phyloP scores from a whole-genome alignment of 1,140 invertebrate genomes.

The Colletes latitarsis region DNA sequence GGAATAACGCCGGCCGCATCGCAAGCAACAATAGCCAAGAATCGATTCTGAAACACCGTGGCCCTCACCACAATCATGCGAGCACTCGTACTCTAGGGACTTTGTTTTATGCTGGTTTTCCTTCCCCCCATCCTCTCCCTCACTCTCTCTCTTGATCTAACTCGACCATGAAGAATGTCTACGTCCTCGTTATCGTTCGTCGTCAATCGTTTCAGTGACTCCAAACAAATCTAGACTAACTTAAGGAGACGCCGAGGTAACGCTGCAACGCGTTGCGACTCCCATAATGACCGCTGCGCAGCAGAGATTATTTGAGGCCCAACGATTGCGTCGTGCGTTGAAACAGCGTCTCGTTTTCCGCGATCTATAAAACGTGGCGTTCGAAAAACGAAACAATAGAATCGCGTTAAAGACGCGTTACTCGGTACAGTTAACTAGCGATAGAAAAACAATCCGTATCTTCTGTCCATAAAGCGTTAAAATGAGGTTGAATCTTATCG shows the following conservation, averaged over 20 bases:
- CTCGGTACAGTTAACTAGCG: background rate
- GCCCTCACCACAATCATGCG: constrained; percentile 62
- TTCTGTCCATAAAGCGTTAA: background rate
- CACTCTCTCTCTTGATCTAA: background rate
- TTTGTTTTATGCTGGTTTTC: background rate
- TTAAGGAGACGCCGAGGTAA: background rate
- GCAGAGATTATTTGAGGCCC: constrained; percentile 49
- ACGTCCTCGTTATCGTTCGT: background rate
- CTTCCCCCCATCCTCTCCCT: no score
- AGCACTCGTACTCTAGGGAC: background rate
- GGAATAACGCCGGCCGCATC: constrained; percentile 78
- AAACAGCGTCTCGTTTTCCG: background rate
- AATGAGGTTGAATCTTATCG: background rate
- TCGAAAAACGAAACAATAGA: no score
- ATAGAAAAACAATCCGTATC: background rate
- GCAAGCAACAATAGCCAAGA: constrained; percentile 73
- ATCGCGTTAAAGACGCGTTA: no score
- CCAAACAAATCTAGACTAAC: no score
- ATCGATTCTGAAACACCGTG: constrained; percentile 71
- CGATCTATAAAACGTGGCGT: no score
- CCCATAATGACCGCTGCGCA: constrained; percentile 59
- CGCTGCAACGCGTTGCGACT: constrained; percentile 16
- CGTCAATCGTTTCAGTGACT: background rate
- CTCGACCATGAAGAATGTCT: background rate
- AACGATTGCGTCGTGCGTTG: constrained; percentile 5